Conservation (phyloP, 1,140 invertebrate genomes). For the Drosophila prosaltans region DNA sequence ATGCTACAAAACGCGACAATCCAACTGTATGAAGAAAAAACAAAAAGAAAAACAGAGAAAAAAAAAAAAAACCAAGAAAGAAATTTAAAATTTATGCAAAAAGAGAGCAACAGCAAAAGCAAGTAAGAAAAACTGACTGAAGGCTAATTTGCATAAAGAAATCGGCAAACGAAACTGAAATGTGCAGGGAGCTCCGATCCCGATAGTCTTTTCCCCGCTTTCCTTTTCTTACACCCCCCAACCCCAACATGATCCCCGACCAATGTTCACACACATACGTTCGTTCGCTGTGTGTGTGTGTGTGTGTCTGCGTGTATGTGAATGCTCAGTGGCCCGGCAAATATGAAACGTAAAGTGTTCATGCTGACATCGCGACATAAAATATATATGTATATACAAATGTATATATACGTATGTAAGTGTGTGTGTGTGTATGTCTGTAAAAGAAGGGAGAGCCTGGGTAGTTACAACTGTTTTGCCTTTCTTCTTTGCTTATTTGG, state of each 20-base stretch:
- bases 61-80: constrained; percentile 60
- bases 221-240: not conserved
- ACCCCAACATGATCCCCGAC: no score
- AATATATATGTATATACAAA: constrained; percentile 27
- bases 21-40: no score
- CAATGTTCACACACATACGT: not conserved
- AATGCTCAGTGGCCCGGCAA: constrained; percentile 66
- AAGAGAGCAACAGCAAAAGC: constrained; percentile 56
- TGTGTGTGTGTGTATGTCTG: not conserved
- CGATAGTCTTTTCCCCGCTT: not conserved
- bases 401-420: constrained; percentile 2
- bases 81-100: constrained; percentile 80
- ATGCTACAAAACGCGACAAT: constrained; percentile 31
- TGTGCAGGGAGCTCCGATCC: constrained; percentile 24
- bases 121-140: constrained; percentile 29
- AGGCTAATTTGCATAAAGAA: constrained; percentile 79
- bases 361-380: constrained; percentile 76
- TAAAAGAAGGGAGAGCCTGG: not conserved
- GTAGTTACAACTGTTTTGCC: constrained; percentile 58
- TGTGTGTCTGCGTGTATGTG: constrained; percentile 20
- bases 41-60: not conserved
- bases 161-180: constrained; percentile 63
- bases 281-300: not conserved
- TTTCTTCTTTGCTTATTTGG: constrained; percentile 53
- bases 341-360: constrained; percentile 76